Evolutionary conservation across 2,888 invertebrate species (phyloP).

Genomic region (Melinopterus prodromus): DNA sequence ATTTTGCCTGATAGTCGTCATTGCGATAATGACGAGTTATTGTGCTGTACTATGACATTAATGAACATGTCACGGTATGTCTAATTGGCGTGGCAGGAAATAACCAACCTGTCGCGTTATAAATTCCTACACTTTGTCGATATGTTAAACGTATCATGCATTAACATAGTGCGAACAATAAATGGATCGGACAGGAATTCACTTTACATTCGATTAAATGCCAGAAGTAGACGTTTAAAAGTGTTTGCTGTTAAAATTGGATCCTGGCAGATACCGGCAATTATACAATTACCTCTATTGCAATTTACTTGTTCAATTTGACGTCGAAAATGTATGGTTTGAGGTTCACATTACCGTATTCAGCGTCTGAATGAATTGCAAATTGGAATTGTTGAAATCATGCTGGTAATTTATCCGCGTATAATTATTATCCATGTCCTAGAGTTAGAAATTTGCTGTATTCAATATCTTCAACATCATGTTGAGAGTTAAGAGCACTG

Average conservation of each 20-base stretch:
- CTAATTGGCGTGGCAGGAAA: too few species aligned
- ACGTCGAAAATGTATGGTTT: background rate
- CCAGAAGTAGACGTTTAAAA: background rate
- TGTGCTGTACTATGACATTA: too few species aligned
- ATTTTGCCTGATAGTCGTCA: too few species aligned
- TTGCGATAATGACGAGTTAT: too few species aligned
- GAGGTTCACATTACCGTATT: background rate
- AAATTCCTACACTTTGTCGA: too few species aligned
- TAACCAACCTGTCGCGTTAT: too few species aligned
- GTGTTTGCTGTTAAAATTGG: background rate
- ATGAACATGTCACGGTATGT: too few species aligned
- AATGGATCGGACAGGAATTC: background rate
- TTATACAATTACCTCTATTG: background rate
- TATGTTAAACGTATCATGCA: background rate
- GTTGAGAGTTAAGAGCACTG: too few species aligned
- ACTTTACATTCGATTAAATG: background rate
- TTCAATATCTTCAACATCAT: too few species aligned
- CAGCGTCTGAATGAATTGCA: background rate
- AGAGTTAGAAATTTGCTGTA: too few species aligned
- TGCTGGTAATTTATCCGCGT: background rate
- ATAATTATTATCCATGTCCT: background rate
- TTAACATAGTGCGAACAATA: background rate
- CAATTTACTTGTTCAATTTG: background rate
- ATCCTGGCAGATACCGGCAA: background rate
- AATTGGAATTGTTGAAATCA: background rate